Base-by-base conservation (phyloP, 2,888 invertebrate species). In the Blera fallax region DNA sequence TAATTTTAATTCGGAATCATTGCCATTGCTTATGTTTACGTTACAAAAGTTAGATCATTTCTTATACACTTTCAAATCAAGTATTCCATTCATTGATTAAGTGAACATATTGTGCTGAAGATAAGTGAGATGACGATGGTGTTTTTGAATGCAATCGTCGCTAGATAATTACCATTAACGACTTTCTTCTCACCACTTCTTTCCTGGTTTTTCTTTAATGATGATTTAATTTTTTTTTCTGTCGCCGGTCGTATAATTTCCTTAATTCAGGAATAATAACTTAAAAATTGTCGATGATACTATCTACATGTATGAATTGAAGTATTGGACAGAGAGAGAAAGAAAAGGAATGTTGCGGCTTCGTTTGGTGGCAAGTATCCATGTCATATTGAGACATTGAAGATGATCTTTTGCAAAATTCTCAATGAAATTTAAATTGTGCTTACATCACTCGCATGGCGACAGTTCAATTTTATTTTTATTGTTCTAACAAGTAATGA, bases 161-260 rank as follows among this genome's bases (percentile, higher is more conserved):
- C 27, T 62, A 29, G 11, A 10, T 27, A 43, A 62, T 62, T 43
- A 43, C 62, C 27, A 45, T 43, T 43, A 62, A 62, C 43, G 43
- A 16, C 16, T 43, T 43, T 16, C 43, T 29, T 27, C 27, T 29
- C 10, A 16, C 40, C 6, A 24, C 27, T 14, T 3, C 7, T 14
- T 43, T 8, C 8, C 27, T 5, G 27, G 6, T 14, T 62, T 5
- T 56, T 62, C 27, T 0, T 6, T 43, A 43, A 62, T 2, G 40
- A 29, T 43, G 27, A 29, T 62, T 62, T 62, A 62, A 62, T 27
- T 14, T 16, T 27, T 21, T 32, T 32, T 14, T 8, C 11, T 8
- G 14, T n/a, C 14, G n/a, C n/a, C n/a, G n/a, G n/a, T n/a, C n/a
- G n/a, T n/a, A 6, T 34, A 18, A 10, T 24, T 11, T 24, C 21